phyloP scores from a whole-genome alignment of 1,140 invertebrate species.

The Trachymyrmex cornetzi region DNA sequence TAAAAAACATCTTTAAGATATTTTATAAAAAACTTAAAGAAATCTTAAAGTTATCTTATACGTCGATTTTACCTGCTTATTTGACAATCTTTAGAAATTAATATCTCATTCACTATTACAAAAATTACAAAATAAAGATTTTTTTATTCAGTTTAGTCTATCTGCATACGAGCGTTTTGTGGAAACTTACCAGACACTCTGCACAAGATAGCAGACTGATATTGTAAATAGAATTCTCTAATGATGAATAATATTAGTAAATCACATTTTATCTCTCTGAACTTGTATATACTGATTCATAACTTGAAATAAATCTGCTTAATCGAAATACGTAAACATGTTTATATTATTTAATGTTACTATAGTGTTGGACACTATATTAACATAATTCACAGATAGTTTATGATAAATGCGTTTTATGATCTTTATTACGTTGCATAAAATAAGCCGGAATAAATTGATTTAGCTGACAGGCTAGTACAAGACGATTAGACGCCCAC shows the following conservation, averaged over 20 bases:
- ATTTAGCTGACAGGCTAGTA: constrained; percentile 16
- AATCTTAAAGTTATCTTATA: too few species aligned
- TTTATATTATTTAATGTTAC: constrained; percentile 4
- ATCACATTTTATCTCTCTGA: background rate
- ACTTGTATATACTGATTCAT: background rate
- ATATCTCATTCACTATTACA: too few species aligned
- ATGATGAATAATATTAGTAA: constrained; percentile 1
- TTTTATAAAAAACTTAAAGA: too few species aligned
- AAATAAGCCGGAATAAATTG: constrained; percentile 37
- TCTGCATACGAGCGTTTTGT: too few species aligned
- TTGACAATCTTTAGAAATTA: too few species aligned
- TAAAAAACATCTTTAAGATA: too few species aligned
- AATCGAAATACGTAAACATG: background rate
- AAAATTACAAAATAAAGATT: too few species aligned
- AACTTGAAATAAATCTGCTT: background rate
- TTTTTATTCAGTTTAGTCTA: too few species aligned
- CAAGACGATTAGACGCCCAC: constrained; percentile 16
- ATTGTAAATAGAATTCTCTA: background rate
- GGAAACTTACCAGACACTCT: too few species aligned
- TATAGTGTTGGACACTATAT: background rate
- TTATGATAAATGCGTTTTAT: background rate
- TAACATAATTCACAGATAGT: background rate
- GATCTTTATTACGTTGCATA: constrained; percentile 11
- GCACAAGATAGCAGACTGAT: too few species aligned
- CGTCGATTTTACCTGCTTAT: too few species aligned